Evolutionary conservation across 2,113 vertebrate genomes (phyloP).

Genomic region (Pelvicachromis taeniatus): DNA sequence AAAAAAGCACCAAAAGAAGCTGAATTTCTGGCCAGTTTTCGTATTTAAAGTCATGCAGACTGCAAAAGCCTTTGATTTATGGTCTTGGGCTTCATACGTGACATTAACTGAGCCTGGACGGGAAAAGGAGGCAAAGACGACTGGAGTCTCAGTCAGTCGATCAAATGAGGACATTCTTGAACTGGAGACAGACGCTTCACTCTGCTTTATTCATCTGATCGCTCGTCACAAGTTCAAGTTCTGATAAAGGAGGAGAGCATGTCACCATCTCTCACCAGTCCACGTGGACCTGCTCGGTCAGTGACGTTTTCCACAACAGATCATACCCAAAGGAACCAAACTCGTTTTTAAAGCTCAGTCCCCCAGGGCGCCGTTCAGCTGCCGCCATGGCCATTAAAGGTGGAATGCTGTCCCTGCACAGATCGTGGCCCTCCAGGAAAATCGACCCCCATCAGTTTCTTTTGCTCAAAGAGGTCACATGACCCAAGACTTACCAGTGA

Average conservation of each 20-base stretch:
- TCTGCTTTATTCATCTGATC: neutral
- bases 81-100: neutral
- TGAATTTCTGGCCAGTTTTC: neutral
- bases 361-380: neutral
- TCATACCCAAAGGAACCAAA: neutral
- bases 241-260: neutral
- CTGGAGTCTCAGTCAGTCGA: neutral
- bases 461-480: neutral
- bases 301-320: neutral
- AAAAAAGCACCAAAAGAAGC: neutral
- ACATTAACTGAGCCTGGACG: neutral
- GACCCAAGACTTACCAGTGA: neutral
- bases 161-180: neutral
- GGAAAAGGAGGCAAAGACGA: neutral
- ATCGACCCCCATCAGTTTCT: neutral
- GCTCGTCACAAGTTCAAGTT: neutral
- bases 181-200: neutral
- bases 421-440: neutral
- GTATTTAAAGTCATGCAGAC: neutral
- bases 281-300: neutral
- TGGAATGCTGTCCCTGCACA: neutral
- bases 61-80: neutral
- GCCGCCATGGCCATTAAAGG: neutral
- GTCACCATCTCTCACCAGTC: neutral
- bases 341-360: neutral